These are phyloP conservation scores for Hippopotamyrus pictus DNA, from an alignment of 2,797 vertebrate genomes.

Conservation along the genomic window DNA sequence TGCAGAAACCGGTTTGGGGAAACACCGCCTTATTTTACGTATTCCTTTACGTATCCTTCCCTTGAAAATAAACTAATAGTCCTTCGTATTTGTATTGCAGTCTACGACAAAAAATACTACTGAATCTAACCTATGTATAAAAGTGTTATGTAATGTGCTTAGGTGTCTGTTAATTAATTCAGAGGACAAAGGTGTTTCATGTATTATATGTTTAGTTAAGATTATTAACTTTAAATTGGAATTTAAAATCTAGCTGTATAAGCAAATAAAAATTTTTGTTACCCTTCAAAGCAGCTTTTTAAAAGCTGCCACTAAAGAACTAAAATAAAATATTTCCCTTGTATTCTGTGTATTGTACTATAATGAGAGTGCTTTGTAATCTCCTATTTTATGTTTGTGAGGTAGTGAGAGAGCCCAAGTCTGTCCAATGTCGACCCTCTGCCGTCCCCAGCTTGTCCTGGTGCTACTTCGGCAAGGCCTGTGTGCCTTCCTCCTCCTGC, in stretches of 20 bases:
- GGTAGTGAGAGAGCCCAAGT: constrained; percentile 25
- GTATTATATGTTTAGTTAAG: not conserved
- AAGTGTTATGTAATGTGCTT: not conserved
- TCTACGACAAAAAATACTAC: not conserved
- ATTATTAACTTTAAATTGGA: not conserved
- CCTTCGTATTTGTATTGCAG: not conserved
- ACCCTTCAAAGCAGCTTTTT: not conserved
- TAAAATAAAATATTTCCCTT: not conserved
- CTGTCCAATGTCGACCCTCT: constrained; percentile 39
- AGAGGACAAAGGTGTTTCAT: not conserved
- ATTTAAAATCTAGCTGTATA: not conserved
- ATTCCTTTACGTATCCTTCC: not conserved
- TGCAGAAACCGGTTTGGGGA: not conserved
- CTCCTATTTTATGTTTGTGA: constrained; percentile 15
- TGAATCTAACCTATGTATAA: not conserved
- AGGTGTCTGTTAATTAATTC: not conserved
- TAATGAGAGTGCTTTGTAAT: not conserved
- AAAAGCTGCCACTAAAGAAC: not conserved
- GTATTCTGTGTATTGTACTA: not conserved
- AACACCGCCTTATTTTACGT: not conserved
- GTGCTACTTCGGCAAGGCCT: constrained; percentile 41
- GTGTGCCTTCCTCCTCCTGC: constrained; percentile 46
- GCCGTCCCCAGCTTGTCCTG: constrained; percentile 13
- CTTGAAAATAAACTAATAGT: not conserved
- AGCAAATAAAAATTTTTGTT: not conserved